Percentiles rank a stretch among this genome's conserved stretches.
Evolutionary conservation across 2,113 vertebrate genomes (phyloP).

Genomic region (Todiramphus saurophagus): DNA sequence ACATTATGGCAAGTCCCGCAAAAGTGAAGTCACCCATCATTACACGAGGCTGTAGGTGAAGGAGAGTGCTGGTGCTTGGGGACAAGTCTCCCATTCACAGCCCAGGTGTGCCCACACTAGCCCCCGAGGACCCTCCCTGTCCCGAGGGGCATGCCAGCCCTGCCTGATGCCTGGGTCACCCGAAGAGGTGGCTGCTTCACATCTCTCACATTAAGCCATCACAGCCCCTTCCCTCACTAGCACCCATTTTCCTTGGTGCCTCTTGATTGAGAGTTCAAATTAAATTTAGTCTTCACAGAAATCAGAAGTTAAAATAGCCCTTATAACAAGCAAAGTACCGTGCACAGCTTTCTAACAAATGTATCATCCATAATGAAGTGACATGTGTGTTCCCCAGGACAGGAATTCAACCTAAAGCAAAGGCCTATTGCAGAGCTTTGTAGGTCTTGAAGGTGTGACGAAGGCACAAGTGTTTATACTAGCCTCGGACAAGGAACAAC

Average conservation of each 20-base stretch:
- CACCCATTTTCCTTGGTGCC: too few species aligned
- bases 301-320: background rate
- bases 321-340: background rate
- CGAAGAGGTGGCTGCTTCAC: fast-evolving
- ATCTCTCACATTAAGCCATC: fast-evolving
- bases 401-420: background rate
- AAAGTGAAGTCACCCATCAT: fast-evolving
- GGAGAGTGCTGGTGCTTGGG: background rate
- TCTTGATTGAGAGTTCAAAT: background rate
- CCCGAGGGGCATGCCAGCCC: fast-evolving
- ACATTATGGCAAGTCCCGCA: background rate
- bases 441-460: background rate
- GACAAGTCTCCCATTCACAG: background rate
- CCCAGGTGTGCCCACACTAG: fast-evolving
- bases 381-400: fast-evolving
- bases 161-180: fast-evolving
- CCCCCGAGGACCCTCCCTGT: too few species aligned
- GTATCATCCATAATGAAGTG: background rate
- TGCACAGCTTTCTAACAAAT: background rate
- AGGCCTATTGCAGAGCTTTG: fast-evolving
- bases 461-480: background rate
- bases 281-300: background rate
- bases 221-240: background rate
- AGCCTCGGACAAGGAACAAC: background rate
- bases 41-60: too few species aligned